Evolutionary conservation across 2,113 vertebrate species (phyloP), one percentile per base, ranked within the genome.

Genomic region (Pelvicachromis taeniatus): DNA sequence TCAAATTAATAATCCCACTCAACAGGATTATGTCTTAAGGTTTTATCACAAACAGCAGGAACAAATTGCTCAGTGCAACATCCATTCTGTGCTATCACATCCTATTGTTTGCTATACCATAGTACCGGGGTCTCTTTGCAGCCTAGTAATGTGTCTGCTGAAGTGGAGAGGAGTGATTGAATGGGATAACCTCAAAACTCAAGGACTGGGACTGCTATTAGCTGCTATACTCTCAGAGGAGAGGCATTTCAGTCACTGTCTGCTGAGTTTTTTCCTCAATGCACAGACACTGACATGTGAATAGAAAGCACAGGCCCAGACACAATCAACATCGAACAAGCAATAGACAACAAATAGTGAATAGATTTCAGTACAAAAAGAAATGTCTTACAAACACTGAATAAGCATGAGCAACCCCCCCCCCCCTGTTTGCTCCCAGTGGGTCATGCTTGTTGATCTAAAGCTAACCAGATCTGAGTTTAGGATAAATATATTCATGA

Each of bases 401-500:
- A 86, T 83, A 63, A 86, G 65, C 16, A 23, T 77, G 52, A 86
- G 56, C n/a, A 31, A 65, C 48, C 13, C 58, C 42, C 10, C 19
- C 14, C 35, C 23, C 31, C n/a, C 48, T 52, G 35, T 84, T 84
- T 33, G 3, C 48, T 86, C 82, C 54, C 70, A 29, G 82, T 42
- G 79, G 89, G 86, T 89, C 90, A 77, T n/a, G 82, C 77, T 84
- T 92, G 93, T 93, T 93, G 93, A 90, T 95, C 80, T 89, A 89
- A 87, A 84, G 63, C 80, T 82, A 90, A 92, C 85, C 50, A 48
- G 79, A 88, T 91, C 83, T 84, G 54, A 90, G 86, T 89, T 89
- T 88, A 92, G 84, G 83, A 89, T 94, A 89, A 95, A 87, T 80
- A 82, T 95, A 96, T 96, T 96, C 86, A 93, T 96, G 95, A 95